These are phyloP conservation scores for Lepisosteus osseus DNA, from an alignment of 2,113 vertebrate genomes.

Conservation along the genomic window DNA sequence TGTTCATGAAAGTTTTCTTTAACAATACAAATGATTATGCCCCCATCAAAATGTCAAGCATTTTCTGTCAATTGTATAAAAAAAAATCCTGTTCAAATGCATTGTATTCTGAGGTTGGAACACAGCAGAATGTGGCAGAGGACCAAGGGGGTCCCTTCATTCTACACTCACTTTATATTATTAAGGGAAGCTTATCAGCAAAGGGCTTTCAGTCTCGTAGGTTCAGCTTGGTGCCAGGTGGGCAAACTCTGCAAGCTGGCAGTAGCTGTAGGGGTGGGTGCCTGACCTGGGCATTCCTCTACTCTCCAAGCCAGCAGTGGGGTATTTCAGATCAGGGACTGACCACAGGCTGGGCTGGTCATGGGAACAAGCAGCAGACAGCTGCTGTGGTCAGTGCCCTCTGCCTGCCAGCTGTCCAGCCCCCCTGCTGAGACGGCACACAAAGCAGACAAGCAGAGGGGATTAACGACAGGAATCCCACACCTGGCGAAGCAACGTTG, in stretches of 20 bases:
- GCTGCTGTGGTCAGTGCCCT: too few relatives aligned
- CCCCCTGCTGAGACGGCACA: neutral
- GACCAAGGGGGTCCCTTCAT: too few relatives aligned
- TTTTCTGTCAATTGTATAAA: constrained; percentile 30
- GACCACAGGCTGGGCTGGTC: constrained; percentile 20
- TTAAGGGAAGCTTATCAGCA: constrained; percentile 62
- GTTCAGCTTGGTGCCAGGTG: constrained; percentile 51
- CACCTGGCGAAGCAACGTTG: constrained; percentile 31
- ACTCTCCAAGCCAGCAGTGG: constrained; percentile 5
- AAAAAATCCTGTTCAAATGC: too few relatives aligned
- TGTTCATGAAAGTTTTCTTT: too few relatives aligned
- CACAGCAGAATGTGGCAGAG: too few relatives aligned
- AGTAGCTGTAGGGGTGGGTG: too few relatives aligned
- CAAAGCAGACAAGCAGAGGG: constrained; percentile 29
- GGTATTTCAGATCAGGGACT: constrained; percentile 27
- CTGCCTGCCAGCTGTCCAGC: too few relatives aligned
- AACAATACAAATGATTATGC: too few relatives aligned
- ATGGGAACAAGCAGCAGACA: neutral
- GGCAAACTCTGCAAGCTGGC: constrained; percentile 36
- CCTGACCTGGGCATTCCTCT: constrained; percentile 29
- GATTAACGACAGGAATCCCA: constrained; percentile 21
- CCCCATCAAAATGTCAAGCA: too few relatives aligned
- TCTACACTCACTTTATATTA: constrained; percentile 44
- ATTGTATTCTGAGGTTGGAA: too few relatives aligned
- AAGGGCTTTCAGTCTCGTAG: constrained; percentile 60